These are phyloP conservation scores for Rhegmatorhina hoffmannsi DNA, from an alignment of 2,113 vertebrate genomes.

Conservation along the genomic window DNA sequence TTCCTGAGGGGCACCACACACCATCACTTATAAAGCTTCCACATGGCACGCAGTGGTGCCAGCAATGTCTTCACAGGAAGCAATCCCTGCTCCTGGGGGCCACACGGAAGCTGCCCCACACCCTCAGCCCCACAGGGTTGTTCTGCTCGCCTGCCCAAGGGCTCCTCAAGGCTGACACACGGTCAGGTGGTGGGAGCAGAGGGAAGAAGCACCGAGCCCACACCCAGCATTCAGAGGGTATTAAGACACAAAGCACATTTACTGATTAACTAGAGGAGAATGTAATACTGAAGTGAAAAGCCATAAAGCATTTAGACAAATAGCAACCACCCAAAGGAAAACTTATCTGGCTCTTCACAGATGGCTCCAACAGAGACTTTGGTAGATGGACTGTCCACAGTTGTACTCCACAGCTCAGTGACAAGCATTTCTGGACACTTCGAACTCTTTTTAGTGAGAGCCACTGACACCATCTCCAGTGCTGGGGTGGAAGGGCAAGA, in stretches of 20 bases:
- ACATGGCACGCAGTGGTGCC: accelerated
- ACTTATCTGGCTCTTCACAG: neutral
- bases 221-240: neutral
- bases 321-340: neutral
- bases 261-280: slow-evolving; percentile 35
- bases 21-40: neutral
- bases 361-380: neutral
- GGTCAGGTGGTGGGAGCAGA: neutral
- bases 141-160: neutral
- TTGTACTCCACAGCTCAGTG: neutral
- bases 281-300: neutral
- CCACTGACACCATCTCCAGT: accelerated
- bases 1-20: neutral
- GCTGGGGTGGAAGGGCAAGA: accelerated
- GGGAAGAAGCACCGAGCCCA: neutral
- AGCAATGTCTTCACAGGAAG: accelerated
- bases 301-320: neutral
- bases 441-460: neutral
- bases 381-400: neutral
- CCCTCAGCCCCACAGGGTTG: too few relatives aligned
- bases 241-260: neutral
- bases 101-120: accelerated
- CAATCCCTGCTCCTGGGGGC: neutral
- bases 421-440: neutral
- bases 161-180: accelerated